Conservation (phyloP, 2,797 vertebrate species). For the Heteromormyrus szaboi region DNA sequence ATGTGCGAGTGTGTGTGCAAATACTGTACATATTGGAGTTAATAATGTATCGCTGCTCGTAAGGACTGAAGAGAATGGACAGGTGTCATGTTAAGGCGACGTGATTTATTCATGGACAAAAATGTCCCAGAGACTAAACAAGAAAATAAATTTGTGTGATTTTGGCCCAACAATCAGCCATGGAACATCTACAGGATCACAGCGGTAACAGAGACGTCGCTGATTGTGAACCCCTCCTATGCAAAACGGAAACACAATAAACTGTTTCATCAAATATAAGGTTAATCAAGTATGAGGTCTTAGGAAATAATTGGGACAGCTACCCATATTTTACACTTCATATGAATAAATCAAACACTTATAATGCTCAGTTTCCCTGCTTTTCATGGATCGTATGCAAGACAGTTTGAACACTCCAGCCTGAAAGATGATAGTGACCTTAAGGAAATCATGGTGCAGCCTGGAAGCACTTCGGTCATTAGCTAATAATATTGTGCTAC, state of each 20-base stretch:
- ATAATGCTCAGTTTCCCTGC: neutral
- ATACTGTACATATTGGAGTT: constrained; percentile 60
- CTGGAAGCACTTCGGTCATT: constrained; percentile 39
- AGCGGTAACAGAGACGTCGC: neutral
- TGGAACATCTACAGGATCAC: neutral
- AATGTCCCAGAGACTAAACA: neutral
- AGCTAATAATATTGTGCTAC: constrained; percentile 67
- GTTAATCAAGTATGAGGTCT: neutral
- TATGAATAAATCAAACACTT: neutral
- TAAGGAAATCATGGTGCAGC: neutral
- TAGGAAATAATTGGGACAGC: neutral
- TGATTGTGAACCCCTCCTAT: neutral
- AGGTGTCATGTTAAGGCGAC: constrained; percentile 58
- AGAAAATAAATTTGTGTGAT: neutral
- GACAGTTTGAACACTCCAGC: neutral
- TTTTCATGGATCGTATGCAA: neutral
- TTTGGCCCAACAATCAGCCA: constrained; percentile 62
- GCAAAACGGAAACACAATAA: neutral
- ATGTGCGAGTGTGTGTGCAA: constrained; percentile 59
- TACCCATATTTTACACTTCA: neutral
- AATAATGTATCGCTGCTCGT: constrained; percentile 85
- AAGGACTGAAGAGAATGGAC: constrained; percentile 75
- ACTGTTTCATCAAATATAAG: neutral
- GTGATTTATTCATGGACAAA: neutral
- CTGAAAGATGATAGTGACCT: neutral